Evolutionary conservation across 1,140 invertebrate species (phyloP).

Genomic region (Araneus ventricosus): DNA sequence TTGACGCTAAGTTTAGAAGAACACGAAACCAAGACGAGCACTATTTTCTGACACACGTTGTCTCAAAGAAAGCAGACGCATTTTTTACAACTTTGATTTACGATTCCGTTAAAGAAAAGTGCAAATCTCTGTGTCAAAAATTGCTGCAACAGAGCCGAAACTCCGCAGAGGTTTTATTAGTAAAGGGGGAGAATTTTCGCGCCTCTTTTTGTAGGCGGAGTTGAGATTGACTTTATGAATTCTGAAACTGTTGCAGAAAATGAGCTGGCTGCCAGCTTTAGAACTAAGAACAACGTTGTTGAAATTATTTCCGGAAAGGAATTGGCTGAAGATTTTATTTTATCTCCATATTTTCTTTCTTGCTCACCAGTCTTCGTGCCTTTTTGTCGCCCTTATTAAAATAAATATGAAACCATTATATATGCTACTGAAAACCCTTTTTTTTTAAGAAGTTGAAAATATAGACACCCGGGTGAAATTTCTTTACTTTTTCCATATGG

Average conservation of each 20-base stretch:
- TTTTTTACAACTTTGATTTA: slow-evolving; percentile 6
- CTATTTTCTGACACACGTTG: background rate
- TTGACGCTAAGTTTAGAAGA: background rate
- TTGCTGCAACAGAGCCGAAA: background rate
- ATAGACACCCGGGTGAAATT: too few relatives aligned
- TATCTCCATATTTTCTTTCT: background rate
- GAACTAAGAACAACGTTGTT: background rate
- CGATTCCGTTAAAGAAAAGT: background rate
- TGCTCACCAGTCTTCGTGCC: background rate
- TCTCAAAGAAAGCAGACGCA: background rate
- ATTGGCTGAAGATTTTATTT: background rate
- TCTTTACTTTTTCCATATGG: too few relatives aligned
- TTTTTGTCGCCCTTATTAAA: too few relatives aligned
- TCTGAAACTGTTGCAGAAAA: background rate
- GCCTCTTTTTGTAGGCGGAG: background rate
- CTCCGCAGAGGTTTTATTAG: background rate
- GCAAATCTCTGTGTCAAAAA: slow-evolving; percentile 1
- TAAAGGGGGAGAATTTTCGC: background rate
- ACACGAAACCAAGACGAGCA: background rate
- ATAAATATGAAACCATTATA: too few relatives aligned
- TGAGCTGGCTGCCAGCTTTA: background rate
- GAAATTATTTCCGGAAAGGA: background rate
- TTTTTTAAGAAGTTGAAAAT: too few relatives aligned
- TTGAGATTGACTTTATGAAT: background rate
- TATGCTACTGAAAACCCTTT: too few relatives aligned